Evolutionary conservation across 2,888 invertebrate genomes (phyloP), one percentile per base, ranked within the genome.

Genomic region (Netelia inedita): DNA sequence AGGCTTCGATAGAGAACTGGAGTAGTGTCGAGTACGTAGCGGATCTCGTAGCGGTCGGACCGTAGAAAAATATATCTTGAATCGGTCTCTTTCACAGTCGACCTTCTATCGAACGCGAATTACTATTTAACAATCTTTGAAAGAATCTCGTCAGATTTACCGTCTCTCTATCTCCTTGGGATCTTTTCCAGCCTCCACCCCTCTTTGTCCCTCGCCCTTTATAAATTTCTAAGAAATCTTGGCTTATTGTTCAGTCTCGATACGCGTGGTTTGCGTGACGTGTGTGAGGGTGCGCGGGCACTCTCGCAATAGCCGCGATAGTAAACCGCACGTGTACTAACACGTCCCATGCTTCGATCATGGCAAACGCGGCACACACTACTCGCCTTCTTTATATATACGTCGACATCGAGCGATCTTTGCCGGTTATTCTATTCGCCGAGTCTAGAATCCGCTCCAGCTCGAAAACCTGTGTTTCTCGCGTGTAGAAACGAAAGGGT

Each of bases 161-260:
- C 10, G 23, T n/a, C 41, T 74, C 46, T n/a, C 55, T 41, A 66
- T 43, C 35, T 55, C 69, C 55, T 11, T 6, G 41, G 41, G 46
- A 55, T 57, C 71, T 57, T 66, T 63, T 73, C 3, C 75, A 69
- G 14, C 19, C 23, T 53, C 43, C 11, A 23, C 41, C 16, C 23
- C 28, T 28, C 35, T 35, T 35, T 8, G 35, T 35, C 35, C 6
- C 35, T 35, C 6, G 35, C 35, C 6, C 35, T 35, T 35, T 21
- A 61, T 71, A 65, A 57, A 59, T 63, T 83, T 79, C 75, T 59
- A 71, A 79, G 79, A 79, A 79, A 79, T 72, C 79, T 57, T 10
- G 23, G 16, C 59, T 63, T 59, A 83, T 83, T 79, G 75, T 83
- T 83, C 55, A 69, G 28, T 16, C 61, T 46, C 43, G n/a, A 57